Evolutionary conservation across 2,797 vertebrate species (phyloP).

Genomic region (Onychomys leucogaster): DNA sequence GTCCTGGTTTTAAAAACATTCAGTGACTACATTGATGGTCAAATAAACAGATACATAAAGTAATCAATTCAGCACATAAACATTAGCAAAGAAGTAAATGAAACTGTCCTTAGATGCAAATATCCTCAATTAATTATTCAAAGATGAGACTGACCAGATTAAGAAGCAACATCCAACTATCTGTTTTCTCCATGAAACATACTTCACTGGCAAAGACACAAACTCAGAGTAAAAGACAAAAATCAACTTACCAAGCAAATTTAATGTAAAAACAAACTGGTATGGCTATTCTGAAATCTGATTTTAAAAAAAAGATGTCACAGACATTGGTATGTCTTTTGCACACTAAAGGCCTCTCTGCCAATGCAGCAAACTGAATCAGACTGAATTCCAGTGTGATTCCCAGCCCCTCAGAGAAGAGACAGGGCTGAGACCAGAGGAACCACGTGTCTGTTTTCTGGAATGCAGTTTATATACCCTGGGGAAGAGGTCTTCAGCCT

Average conservation of each 20-base stretch:
- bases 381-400: no score
- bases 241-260: background rate
- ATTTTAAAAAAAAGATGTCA: background rate
- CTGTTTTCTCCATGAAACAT: background rate
- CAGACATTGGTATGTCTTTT: background rate
- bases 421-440: no score
- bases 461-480: no score
- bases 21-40: background rate
- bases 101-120: background rate
- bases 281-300: background rate
- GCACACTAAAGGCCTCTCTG: no score
- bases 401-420: no score
- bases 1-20: background rate
- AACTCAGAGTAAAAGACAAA: background rate
- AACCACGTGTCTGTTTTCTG: no score
- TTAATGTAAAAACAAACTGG: background rate
- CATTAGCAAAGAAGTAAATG: background rate
- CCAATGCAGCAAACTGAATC: no score
- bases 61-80: background rate
- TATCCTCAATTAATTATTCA: background rate
- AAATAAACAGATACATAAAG: background rate
- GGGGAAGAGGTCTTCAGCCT: no score
- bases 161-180: background rate
- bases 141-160: background rate
- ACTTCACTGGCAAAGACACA: background rate